Conservation (phyloP, 1,140 invertebrate genomes). For the Maniola jurtina region DNA sequence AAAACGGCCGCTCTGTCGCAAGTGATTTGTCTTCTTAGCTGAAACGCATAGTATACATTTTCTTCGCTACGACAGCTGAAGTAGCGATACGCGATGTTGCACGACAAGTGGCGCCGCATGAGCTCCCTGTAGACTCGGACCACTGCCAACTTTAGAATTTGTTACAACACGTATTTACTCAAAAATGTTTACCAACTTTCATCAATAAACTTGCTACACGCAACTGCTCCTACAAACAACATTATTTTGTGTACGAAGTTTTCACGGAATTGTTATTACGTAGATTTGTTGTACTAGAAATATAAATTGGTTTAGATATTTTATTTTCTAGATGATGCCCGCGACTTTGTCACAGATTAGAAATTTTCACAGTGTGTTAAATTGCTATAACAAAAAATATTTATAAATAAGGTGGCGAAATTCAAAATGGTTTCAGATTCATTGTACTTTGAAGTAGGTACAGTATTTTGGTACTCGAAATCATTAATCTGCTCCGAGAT, state of each 20-base stretch:
- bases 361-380: too few species aligned
- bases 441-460: too few species aligned
- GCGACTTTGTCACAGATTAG: too few species aligned
- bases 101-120: slow-evolving; percentile 42
- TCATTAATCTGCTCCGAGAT: too few species aligned
- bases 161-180: slow-evolving; percentile 33
- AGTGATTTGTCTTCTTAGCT: neutral
- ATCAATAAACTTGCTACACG: slow-evolving; percentile 9
- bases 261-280: slow-evolving; percentile 4
- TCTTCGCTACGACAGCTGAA: slow-evolving; percentile 10
- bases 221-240: neutral
- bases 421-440: too few species aligned
- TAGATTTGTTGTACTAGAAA: neutral
- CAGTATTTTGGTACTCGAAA: too few species aligned
- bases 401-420: too few species aligned
- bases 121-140: slow-evolving; percentile 36
- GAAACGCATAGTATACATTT: neutral
- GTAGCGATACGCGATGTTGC: slow-evolving; percentile 23
- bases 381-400: too few species aligned
- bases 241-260: slow-evolving; percentile 16
- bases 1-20: too few species aligned
- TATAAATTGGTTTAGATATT: too few species aligned
- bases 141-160: slow-evolving; percentile 40
- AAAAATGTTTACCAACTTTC: slow-evolving; percentile 25
- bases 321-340: too few species aligned